phyloP scores from a whole-genome alignment of 2,797 vertebrate genomes.

The Paguma larvata region DNA sequence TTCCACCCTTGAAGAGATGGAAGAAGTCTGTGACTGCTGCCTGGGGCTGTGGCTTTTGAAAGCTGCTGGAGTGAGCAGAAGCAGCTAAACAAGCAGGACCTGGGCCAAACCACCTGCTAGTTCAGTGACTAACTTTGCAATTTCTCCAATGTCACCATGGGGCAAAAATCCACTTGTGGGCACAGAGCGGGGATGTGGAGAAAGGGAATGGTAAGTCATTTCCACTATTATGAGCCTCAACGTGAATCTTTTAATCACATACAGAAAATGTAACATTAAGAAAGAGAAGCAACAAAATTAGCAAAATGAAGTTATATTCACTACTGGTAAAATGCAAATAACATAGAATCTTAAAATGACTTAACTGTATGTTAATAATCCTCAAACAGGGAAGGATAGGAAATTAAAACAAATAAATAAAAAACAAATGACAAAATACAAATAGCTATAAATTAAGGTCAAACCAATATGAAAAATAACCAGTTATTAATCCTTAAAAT shows the following conservation, averaged over 20 bases:
- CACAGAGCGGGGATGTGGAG: neutral
- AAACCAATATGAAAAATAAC: slow-evolving; percentile 36
- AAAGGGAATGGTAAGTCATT: neutral
- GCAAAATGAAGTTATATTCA: neutral
- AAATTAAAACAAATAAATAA: too few relatives aligned
- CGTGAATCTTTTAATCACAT: neutral
- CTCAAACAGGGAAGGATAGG: neutral
- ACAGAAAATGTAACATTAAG: neutral
- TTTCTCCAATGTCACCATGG: neutral
- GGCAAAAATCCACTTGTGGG: neutral
- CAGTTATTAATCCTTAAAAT: slow-evolving; percentile 10
- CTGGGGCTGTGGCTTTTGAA: neutral
- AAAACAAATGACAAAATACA: neutral
- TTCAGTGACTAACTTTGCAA: neutral
- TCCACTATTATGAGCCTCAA: neutral
- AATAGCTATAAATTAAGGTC: slow-evolving; percentile 22
- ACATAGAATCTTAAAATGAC: slow-evolving; percentile 7
- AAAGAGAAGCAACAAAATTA: neutral
- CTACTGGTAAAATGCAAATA: neutral
- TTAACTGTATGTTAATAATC: neutral
- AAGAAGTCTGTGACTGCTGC: neutral
- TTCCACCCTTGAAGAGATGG: neutral
- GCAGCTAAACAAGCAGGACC: neutral
- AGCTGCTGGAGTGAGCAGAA: neutral
- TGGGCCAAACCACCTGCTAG: neutral